Evolutionary conservation across 1,140 invertebrate genomes (phyloP), one percentile per base, ranked within the genome.

Genomic region (Vanessa tameamea): DNA sequence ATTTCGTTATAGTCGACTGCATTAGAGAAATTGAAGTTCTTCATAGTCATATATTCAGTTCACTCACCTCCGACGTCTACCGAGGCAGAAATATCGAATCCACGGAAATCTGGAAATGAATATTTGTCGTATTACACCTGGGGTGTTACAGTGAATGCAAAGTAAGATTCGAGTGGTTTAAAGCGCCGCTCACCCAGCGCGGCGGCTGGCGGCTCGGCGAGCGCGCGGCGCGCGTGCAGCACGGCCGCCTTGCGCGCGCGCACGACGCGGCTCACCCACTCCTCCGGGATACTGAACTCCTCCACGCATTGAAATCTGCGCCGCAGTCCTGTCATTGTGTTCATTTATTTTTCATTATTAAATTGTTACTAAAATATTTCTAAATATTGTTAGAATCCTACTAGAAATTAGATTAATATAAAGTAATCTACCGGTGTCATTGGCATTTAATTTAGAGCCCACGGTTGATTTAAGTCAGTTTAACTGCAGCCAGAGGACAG

Each of bases 61-160:
- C 69, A 73, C 77, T 79, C 48, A 81, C 81, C 82, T 76, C 78
- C 82, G 4, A 78, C 57, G 51, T 84, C 81, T 15, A 47, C 51
- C n/a, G 72, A 47, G 31, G 77, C 51, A 14, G 65, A n/a, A 23
- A 64, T n/a, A 37, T 82, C 79, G 73, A 81, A 84, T 11, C 83
- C 83, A 11, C 65, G 75, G 72, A 85, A 80, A 8, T 82, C 83
- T 83, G 78, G 13, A 82, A 68, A 77, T 47, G 50, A 75, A 63
- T 16, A 48, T 31, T 20, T 61, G 59, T 16, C 15, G 3, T 61
- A 23, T 16, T 20, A 47, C 48, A 13, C 31, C 4, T 37, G 3
- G 7, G 4, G 31, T 37, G 4, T 37, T 37, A 37, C 20, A 20
- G 1, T 20, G 20, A 20, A 20, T 31, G 26, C 26, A 31, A 31